Evolutionary conservation across 2,888 invertebrate species (phyloP).

Genomic region (Mantis religiosa): DNA sequence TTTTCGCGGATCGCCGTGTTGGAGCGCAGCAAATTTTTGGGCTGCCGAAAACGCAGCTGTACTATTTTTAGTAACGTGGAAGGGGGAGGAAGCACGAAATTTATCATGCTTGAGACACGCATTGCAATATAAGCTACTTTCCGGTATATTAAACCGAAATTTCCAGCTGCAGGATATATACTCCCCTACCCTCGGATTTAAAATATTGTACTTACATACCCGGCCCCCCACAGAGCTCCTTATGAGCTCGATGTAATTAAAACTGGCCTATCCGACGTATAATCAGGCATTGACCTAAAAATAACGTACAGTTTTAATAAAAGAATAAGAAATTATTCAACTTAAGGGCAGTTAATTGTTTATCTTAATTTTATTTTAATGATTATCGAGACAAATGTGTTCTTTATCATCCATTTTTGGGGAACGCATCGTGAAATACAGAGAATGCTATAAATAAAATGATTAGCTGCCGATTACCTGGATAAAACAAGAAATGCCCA

Average conservation of each 20-base stretch:
- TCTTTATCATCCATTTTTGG: no score
- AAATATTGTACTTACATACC: background rate
- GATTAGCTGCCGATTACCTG: no score
- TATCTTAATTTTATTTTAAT: no score
- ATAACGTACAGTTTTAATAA: no score
- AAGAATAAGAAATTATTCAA: no score
- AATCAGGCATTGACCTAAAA: background rate
- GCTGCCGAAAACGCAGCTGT: background rate
- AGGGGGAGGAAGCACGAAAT: background rate
- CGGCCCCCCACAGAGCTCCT: background rate
- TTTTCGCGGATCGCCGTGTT: background rate
- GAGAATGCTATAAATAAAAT: no score
- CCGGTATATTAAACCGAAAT: background rate
- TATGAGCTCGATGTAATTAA: background rate
- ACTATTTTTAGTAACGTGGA: background rate
- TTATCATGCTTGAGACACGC: background rate
- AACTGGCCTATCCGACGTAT: background rate
- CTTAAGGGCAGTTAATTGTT: no score
- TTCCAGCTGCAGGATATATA: background rate
- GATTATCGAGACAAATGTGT: no score
- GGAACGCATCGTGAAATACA: no score
- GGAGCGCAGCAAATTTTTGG: background rate
- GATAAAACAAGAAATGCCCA: no score
- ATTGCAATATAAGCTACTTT: background rate
- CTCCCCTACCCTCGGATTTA: background rate